Evolutionary conservation across 2,113 vertebrate genomes (phyloP).

Genomic region (Herpetotheres cachinnans): DNA sequence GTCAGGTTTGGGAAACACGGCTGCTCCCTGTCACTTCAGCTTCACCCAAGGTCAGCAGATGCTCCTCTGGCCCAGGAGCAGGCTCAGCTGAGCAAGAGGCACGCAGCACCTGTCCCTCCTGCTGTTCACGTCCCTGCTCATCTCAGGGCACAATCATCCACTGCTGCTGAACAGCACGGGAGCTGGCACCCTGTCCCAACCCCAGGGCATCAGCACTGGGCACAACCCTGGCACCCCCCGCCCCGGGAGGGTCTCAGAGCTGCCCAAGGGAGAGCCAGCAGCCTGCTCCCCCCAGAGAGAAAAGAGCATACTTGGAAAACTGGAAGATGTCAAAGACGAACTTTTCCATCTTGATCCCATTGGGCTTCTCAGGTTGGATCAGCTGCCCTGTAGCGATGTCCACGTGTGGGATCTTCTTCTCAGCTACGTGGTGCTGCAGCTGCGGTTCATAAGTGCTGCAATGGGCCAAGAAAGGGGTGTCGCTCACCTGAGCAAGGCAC

Average conservation of each 20-base stretch:
- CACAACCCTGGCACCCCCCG: background rate
- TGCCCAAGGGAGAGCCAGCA: background rate
- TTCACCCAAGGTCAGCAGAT: background rate
- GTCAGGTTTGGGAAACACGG: background rate
- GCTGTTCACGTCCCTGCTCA: background rate
- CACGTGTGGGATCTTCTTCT: constrained; percentile 93
- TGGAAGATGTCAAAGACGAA: constrained; percentile 99
- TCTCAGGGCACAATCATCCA: accelerated
- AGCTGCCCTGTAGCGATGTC: constrained; percentile 77
- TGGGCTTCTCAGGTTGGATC: constrained; percentile 91
- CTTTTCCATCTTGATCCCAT: constrained; percentile 98
- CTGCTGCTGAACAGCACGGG: background rate
- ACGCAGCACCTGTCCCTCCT: accelerated
- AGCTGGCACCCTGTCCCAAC: background rate
- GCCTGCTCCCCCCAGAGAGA: background rate
- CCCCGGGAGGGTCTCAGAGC: background rate
- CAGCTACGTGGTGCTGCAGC: constrained; percentile 93
- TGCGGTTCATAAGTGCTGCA: constrained; percentile 85
- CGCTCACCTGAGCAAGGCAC: accelerated
- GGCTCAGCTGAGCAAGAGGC: background rate
- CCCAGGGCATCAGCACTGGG: accelerated
- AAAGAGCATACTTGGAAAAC: constrained; percentile 89
- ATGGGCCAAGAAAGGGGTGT: background rate
- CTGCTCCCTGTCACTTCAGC: background rate
- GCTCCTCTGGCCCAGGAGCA: background rate